Percentiles rank a stretch among this genome's conserved stretches.
phyloP scores from a whole-genome alignment of 2,113 vertebrate species.

The Oxygymnocypris stewartii region DNA sequence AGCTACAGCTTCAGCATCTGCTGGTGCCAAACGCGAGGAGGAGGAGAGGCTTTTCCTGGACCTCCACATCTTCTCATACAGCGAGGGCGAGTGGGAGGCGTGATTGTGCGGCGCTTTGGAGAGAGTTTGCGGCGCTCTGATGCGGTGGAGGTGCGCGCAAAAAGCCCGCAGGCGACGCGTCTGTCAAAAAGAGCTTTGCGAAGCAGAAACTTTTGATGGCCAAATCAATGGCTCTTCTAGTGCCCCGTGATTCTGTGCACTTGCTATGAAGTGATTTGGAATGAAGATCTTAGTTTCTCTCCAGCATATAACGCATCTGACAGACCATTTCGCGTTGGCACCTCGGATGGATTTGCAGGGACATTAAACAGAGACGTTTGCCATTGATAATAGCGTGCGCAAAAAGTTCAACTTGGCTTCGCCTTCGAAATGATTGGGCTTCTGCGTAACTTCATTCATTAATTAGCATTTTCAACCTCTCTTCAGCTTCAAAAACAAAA shows the following conservation, averaged over 20 bases:
- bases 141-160: slow-evolving; percentile 64
- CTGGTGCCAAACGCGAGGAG: not conserved
- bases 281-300: slow-evolving; percentile 40
- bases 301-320: slow-evolving; percentile 50
- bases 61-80: slow-evolving; percentile 25
- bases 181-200: slow-evolving; percentile 39
- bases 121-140: slow-evolving; percentile 54
- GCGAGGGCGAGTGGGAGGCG: slow-evolving; percentile 35
- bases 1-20: not conserved
- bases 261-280: slow-evolving; percentile 36
- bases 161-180: slow-evolving; percentile 54
- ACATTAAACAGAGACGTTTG: slow-evolving; percentile 43
- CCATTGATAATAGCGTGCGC: not conserved
- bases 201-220: slow-evolving; percentile 39
- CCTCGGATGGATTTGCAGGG: slow-evolving; percentile 63
- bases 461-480: not conserved
- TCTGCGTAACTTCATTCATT: not conserved
- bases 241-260: slow-evolving; percentile 27
- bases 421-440: not conserved
- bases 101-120: slow-evolving; percentile 36
- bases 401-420: not conserved
- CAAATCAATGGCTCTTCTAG: not conserved
- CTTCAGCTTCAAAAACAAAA: not conserved
- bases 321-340: slow-evolving; percentile 18
- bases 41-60: not conserved